Base-by-base conservation (phyloP, 2,888 invertebrate species). In the Luperina testacea region DNA sequence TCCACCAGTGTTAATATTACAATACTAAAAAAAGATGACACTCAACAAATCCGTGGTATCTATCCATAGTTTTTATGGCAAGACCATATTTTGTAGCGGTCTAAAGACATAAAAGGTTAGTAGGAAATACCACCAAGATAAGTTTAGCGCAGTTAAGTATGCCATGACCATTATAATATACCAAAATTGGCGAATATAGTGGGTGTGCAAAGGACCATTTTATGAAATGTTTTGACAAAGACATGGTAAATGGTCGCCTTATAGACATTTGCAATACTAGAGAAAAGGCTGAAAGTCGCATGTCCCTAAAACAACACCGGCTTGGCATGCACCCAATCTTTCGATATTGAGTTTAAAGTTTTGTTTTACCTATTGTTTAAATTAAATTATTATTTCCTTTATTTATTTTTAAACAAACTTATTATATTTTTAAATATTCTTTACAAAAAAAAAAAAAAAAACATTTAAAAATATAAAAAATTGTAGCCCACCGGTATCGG, bases 101-200 rank as follows among this genome's bases (percentile, higher is more conserved):
- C 6, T 27, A 53, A 57, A 48, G 24, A 0, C 64, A 17, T 48
- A 57, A 81, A 81, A 51, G 73, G 81, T 59, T 32, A 42, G 42
- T 59, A 32, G 27, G 20, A 67, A 65, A 65, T 51, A 38, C 27
- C 6, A 64, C 8, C 17, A 48, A 57, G 8, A 0, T 4, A 59
- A 20, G 27, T 51, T 32, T 65, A 59, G 38, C 20, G 42, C 27
- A 24, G 48, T 32, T 32, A 32, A 32, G 32, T 65, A 38, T 57
- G 74, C 45, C 64, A 48, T 48, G 48, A 38, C 27, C 59, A 67
- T 45, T 74, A 42, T 32, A 32, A 59, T 65, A n/a, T 73, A 59
- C 81, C 81, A 51, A 79, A 59, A 67, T 67, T 5, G 75, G 65
- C 15, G 6, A 59, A 45, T 32, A 59, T n/a, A 51, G 81, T 79